Percentiles rank a stretch among this genome's conserved stretches.
Conservation (phyloP, 2,113 vertebrate genomes). For the Tragulus kanchil region DNA sequence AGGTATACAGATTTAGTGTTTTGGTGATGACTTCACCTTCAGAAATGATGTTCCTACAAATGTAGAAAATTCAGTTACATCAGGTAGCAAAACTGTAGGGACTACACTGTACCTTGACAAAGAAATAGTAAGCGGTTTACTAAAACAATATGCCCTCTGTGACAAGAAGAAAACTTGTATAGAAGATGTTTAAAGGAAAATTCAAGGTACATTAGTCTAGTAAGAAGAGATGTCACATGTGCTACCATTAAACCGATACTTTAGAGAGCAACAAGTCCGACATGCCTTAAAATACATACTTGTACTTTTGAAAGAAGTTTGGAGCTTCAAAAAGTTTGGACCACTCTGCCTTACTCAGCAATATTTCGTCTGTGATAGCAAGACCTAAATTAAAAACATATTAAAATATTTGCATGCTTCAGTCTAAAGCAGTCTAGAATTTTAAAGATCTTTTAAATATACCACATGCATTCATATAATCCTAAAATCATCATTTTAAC, state of each 20-base stretch:
- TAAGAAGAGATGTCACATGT: constrained; percentile 53
- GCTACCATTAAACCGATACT: constrained; percentile 60
- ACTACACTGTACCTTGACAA: background rate
- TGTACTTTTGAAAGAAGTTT: constrained; percentile 98
- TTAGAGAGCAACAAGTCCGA: constrained; percentile 85
- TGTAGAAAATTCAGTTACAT: constrained; percentile 28
- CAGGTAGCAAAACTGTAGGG: constrained; percentile 42
- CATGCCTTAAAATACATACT: constrained; percentile 97
- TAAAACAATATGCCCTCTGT: background rate
- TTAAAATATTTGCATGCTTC: constrained; percentile 83
- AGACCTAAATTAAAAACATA: constrained; percentile 92
- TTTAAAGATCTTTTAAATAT: constrained; percentile 70
- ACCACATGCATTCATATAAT: constrained; percentile 71
- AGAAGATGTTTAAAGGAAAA: constrained; percentile 53
- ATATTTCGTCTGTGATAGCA: constrained; percentile 95
- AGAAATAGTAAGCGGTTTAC: background rate
- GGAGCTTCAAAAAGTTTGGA: constrained; percentile 96
- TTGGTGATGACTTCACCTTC: background rate
- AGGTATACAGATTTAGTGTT: background rate
- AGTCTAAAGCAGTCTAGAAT: constrained; percentile 61
- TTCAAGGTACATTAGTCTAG: background rate
- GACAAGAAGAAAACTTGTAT: constrained; percentile 18
- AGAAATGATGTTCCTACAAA: constrained; percentile 40
- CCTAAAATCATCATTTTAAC: constrained; percentile 33
- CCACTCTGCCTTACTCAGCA: constrained; percentile 96